Conservation (phyloP, 1,140 invertebrate species). For the Popillia japonica region DNA sequence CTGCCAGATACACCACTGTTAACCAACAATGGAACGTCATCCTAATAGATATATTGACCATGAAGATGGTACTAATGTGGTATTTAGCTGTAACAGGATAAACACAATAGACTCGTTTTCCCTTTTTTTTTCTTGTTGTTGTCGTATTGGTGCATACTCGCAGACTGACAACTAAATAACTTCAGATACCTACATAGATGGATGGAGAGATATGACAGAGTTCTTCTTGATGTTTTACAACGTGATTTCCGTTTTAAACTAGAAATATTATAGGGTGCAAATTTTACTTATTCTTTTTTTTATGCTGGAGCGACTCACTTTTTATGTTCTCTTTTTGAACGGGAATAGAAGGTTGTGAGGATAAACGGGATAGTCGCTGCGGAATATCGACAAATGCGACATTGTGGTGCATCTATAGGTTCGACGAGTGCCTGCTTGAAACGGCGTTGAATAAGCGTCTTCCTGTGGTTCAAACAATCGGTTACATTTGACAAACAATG, state of each 20-base stretch:
- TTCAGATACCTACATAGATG: neutral
- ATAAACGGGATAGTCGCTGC: neutral
- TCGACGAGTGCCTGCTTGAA: neutral
- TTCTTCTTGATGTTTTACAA: too few relatives aligned
- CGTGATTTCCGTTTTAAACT: too few relatives aligned
- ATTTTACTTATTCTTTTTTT: too few relatives aligned
- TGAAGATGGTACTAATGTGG: conserved; percentile 38
- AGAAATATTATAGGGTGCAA: too few relatives aligned
- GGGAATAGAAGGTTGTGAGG: too few relatives aligned
- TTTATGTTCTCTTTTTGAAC: too few relatives aligned
- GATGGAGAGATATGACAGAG: neutral
- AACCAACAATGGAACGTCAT: conserved; percentile 35
- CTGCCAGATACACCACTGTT: conserved; percentile 20
- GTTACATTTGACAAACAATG: conserved; percentile 32
- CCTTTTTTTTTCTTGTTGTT: neutral
- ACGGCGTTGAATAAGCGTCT: conserved; percentile 22
- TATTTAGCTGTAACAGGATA: conserved; percentile 36
- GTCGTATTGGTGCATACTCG: neutral
- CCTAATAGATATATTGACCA: conserved; percentile 39
- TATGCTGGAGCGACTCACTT: too few relatives aligned
- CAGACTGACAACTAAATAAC: conserved; percentile 26
- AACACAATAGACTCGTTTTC: conserved; percentile 21
- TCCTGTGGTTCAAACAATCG: conserved; percentile 30
- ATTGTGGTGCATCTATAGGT: neutral
- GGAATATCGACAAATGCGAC: conserved; percentile 3